phyloP scores from a whole-genome alignment of 2,113 vertebrate genomes.

The Sardina pilchardus region DNA sequence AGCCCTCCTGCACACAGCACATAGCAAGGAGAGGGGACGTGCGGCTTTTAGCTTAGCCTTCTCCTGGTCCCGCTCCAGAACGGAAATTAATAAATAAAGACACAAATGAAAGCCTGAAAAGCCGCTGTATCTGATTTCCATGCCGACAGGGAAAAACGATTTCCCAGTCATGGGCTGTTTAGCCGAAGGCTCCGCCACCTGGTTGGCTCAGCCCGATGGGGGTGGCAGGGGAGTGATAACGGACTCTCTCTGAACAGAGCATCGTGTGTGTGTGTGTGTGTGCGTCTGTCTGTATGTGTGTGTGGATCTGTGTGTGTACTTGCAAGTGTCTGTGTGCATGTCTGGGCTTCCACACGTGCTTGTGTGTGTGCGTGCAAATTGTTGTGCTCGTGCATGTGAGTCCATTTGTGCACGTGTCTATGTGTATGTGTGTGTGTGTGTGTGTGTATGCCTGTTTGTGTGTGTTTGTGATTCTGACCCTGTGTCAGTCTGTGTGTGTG shows the following conservation, averaged over 20 bases:
- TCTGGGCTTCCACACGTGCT: not conserved
- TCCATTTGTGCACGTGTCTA: not conserved
- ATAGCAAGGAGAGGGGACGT: not conserved
- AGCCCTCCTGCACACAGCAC: not conserved
- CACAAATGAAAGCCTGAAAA: not conserved
- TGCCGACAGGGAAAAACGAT: not conserved
- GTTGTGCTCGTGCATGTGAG: not conserved
- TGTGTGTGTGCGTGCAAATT: not conserved
- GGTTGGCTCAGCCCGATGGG: not conserved
- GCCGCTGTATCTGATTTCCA: not conserved
- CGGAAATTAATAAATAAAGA: not conserved
- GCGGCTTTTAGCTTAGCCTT: not conserved
- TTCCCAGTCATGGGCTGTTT: not conserved
- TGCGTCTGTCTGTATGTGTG: not conserved
- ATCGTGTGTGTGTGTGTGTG: not conserved
- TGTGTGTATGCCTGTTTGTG: not conserved
- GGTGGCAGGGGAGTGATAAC: not conserved
- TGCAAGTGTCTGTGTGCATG: not conserved
- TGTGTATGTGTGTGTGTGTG: not conserved
- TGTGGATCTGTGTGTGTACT: not conserved
- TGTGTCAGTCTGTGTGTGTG: not conserved
- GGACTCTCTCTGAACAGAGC: not conserved
- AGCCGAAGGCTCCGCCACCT: slow-evolving; percentile 1
- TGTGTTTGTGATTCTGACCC: not conserved
- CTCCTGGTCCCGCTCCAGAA: not conserved